phyloP scores from a whole-genome alignment of 2,113 vertebrate genomes.

The Ifrita kowaldi region DNA sequence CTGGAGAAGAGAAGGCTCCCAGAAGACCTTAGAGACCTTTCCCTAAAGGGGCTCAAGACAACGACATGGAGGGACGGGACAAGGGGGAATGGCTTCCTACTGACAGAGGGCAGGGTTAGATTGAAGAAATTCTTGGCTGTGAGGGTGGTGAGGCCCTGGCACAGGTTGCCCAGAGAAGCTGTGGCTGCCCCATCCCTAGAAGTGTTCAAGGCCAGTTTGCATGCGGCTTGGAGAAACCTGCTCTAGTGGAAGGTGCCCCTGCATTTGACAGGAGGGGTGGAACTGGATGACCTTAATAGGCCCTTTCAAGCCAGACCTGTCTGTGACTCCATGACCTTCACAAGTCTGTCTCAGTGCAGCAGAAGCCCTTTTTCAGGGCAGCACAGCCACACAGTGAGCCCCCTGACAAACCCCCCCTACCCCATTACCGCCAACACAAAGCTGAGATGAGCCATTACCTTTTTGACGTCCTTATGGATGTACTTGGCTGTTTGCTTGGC shows the following conservation, averaged over 20 bases:
- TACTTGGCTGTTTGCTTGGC: conserved; percentile 97
- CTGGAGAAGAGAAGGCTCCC: background rate
- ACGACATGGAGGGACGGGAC: background rate
- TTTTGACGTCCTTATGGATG: conserved; percentile 93
- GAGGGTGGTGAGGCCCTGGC: background rate
- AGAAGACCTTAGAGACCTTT: background rate
- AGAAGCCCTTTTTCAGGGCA: background rate
- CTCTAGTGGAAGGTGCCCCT: background rate
- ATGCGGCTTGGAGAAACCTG: background rate
- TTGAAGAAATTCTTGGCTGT: background rate
- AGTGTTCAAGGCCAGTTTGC: background rate
- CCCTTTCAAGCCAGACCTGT: background rate
- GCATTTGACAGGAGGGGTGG: background rate
- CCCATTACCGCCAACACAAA: background rate
- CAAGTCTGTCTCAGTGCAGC: background rate
- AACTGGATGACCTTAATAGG: background rate
- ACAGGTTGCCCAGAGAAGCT: background rate
- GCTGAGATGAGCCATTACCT: conserved; percentile 69
- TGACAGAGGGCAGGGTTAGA: background rate
- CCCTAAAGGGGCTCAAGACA: background rate
- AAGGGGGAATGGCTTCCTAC: background rate
- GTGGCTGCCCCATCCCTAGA: background rate
- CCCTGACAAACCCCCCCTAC: fast-evolving
- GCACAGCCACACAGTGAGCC: background rate
- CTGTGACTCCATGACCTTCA: background rate